These are phyloP conservation scores for Ursus arctos DNA, from an alignment of 2,113 vertebrate species.

Conservation along the genomic window DNA sequence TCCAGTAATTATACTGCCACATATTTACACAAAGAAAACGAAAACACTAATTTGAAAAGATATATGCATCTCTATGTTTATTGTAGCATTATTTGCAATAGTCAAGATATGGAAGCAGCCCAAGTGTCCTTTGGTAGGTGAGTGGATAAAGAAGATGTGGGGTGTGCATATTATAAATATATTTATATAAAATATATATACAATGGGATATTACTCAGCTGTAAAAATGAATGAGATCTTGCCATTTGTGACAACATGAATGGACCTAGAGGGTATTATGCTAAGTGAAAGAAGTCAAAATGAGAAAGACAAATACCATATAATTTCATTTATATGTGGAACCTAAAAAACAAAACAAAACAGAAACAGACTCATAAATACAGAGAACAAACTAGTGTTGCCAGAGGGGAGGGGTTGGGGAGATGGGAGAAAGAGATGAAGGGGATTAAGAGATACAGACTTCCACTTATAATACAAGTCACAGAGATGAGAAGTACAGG, in stretches of 20 bases:
- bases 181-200: neutral
- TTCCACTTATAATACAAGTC: neutral
- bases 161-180: neutral
- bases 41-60: neutral
- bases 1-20: neutral
- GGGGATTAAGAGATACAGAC: neutral
- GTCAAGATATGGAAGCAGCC: neutral
- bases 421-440: neutral
- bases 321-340: too few relatives aligned
- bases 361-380: neutral
- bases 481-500: neutral
- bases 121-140: neutral
- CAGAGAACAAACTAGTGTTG: neutral
- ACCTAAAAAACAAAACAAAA: neutral
- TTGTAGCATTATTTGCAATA: neutral
- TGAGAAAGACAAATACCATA: too few relatives aligned
- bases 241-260: too few relatives aligned
- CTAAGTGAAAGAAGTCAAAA: too few relatives aligned
- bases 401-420: neutral
- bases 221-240: neutral
- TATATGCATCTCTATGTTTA: neutral
- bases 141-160: neutral
- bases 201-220: neutral
- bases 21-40: neutral
- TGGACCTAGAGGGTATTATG: too few relatives aligned